A percentile compares a stretch with the other conserved stretches of the same genome.
Conservation (phyloP, 2,888 invertebrate genomes). For the Ischnura elegans region DNA sequence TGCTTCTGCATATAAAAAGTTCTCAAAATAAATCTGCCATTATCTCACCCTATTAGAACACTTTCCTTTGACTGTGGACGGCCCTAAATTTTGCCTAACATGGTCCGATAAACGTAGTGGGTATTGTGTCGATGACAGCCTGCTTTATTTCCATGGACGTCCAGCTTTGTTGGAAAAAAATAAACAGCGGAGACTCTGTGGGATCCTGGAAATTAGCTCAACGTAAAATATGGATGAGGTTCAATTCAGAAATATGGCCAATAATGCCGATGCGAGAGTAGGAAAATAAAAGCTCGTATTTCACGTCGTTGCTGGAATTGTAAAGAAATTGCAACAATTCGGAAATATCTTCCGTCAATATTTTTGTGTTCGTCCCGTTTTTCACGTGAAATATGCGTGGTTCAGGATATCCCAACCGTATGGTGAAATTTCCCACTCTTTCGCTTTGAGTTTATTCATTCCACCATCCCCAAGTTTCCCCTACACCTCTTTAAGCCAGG, state of each 20-base stretch:
- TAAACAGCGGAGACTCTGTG: neutral
- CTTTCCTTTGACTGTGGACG: neutral
- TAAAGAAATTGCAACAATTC: constrained; percentile 24
- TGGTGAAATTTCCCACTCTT: neutral
- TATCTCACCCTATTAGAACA: neutral
- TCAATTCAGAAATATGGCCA: neutral
- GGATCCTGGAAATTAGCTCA: neutral
- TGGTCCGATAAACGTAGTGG: neutral
- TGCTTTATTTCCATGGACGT: neutral
- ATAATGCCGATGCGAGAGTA: neutral
- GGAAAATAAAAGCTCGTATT: neutral
- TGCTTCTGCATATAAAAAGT: neutral
- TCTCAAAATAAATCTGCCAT: neutral
- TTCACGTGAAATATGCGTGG: constrained; percentile 25
- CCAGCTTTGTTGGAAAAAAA: neutral
- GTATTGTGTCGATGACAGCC: neutral
- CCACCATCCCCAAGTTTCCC: neutral
- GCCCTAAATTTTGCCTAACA: constrained; percentile 4
- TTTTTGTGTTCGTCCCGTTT: neutral
- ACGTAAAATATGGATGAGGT: neutral
- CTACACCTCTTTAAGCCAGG: neutral
- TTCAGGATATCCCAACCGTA: constrained; percentile 13
- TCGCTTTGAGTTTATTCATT: neutral
- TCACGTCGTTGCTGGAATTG: neutral
- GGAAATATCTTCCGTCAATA: constrained; percentile 30